Evolutionary conservation across 2,797 vertebrate genomes (phyloP).

Genomic region (Periparus ater): DNA sequence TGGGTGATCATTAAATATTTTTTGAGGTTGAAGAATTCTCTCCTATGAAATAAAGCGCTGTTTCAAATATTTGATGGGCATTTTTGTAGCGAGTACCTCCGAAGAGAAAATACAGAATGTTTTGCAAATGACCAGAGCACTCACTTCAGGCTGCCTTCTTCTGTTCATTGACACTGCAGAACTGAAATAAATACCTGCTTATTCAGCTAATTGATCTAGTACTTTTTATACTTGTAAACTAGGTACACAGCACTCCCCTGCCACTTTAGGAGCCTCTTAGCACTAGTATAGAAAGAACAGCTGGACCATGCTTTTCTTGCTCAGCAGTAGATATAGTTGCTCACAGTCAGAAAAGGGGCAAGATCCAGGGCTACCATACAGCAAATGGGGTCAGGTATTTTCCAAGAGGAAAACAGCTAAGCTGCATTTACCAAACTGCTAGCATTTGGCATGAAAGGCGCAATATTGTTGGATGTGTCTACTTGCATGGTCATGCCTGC

Average conservation of each 20-base stretch:
- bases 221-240: neutral
- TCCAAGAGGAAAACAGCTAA: neutral
- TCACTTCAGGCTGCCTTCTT: neutral
- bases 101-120: neutral
- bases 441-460: neutral
- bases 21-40: neutral
- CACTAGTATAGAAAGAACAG: neutral
- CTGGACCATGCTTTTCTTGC: neutral
- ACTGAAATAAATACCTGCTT: neutral
- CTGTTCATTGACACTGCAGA: neutral
- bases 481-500: neutral
- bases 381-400: neutral
- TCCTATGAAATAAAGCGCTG: neutral
- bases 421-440: neutral
- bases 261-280: neutral
- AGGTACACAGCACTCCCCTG: neutral
- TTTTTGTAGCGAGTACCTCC: neutral
- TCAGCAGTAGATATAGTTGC: accelerated
- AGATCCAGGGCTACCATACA: neutral
- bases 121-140: accelerated
- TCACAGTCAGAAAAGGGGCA: neutral
- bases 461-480: neutral
- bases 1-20: neutral
- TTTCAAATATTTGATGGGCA: neutral
- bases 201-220: neutral